Percentiles rank a stretch among this genome's conserved stretches.
Evolutionary conservation across 1,140 invertebrate genomes (phyloP).

Genomic region (Campoletis sonorensis): DNA sequence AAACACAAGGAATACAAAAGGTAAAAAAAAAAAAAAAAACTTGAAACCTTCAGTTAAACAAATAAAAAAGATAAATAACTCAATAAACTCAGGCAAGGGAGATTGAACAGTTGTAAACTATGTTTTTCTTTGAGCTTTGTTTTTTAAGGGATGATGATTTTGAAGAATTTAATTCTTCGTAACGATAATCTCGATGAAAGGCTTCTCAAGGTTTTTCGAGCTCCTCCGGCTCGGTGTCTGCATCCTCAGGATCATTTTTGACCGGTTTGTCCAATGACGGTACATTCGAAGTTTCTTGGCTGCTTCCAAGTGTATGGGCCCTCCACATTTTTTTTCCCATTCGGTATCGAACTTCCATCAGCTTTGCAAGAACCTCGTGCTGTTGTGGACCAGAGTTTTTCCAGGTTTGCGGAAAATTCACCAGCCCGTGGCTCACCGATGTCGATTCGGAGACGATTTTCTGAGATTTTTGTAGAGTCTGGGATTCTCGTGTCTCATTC

Average conservation of each 20-base stretch:
- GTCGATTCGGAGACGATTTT: neutral
- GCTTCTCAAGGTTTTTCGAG: neutral
- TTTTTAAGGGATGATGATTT: neutral
- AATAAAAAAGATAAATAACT: no score
- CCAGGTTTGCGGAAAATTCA: no score
- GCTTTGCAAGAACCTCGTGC: neutral
- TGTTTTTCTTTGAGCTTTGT: neutral
- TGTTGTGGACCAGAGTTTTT: no score
- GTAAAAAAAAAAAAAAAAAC: no score
- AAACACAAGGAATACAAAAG: no score
- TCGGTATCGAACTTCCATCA: neutral
- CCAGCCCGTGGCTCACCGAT: no score
- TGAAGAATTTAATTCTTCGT: neutral
- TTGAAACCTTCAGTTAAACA: no score
- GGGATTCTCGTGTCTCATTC: neutral
- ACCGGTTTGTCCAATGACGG: neutral
- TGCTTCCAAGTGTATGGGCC: neutral
- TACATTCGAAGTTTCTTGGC: neutral
- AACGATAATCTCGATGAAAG: neutral
- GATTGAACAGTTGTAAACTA: neutral
- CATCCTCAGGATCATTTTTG: neutral
- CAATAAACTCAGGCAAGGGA: no score
- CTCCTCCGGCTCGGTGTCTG: neutral
- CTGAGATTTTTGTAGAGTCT: neutral
- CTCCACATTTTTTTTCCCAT: neutral